Evolutionary conservation across 1,140 invertebrate species (phyloP).

Genomic region (Mizuhopecten yessoensis): DNA sequence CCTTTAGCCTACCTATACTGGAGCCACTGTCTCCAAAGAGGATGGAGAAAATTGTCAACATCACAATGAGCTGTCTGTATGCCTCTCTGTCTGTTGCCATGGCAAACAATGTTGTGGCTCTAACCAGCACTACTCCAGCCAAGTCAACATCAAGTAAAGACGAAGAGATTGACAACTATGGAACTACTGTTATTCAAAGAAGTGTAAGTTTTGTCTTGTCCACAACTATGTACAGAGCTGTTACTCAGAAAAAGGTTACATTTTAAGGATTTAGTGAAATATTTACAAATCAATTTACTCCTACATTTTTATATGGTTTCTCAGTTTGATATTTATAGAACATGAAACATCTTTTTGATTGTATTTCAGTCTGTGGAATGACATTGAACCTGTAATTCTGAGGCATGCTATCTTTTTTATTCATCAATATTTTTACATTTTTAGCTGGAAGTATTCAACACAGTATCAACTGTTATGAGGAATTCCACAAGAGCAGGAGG

Average conservation of each 20-base stretch:
- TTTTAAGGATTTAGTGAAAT: not conserved
- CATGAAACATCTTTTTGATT: no score
- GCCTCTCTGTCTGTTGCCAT: slow-evolving; percentile 89
- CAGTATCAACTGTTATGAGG: slow-evolving; percentile 91
- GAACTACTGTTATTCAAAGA: slow-evolving; percentile 81
- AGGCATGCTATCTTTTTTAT: not conserved
- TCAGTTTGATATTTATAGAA: no score
- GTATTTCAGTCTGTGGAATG: not conserved
- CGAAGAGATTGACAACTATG: slow-evolving; percentile 83
- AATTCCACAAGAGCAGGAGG: slow-evolving; percentile 93
- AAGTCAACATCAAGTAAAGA: slow-evolving; percentile 84
- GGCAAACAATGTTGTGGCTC: slow-evolving; percentile 87
- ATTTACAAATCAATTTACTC: not conserved
- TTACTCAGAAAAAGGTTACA: not conserved
- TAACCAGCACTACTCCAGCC: slow-evolving; percentile 84
- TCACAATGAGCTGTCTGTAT: slow-evolving; percentile 91
- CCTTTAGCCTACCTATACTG: slow-evolving; percentile 92
- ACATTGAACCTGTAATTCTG: no score
- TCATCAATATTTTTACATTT: slow-evolving; percentile 54
- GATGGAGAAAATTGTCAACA: slow-evolving; percentile 90
- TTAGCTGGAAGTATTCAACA: slow-evolving; percentile 91
- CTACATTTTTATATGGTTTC: not conserved
- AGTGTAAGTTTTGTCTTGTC: not conserved
- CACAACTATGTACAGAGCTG: not conserved
- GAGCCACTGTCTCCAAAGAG: slow-evolving; percentile 93